Evolutionary conservation across 2,888 invertebrate species (phyloP).

Genomic region (Hymenopus coronatus): DNA sequence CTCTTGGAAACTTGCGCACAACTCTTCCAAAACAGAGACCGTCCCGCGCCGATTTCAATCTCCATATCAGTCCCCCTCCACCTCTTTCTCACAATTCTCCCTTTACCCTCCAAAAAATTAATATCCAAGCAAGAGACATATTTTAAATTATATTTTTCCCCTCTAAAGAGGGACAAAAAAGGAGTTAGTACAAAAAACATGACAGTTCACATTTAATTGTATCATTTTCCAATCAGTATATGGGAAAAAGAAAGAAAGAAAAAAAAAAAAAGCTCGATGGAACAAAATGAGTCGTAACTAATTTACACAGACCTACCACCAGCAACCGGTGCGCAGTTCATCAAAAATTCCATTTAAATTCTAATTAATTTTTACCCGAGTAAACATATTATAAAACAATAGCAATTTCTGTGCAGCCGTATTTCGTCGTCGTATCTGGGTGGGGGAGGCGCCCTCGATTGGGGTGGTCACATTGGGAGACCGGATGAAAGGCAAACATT

Average conservation of each 20-base stretch:
- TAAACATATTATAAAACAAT: conserved; percentile 20
- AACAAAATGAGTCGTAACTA: conserved; percentile 19
- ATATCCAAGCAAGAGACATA: conserved; percentile 17
- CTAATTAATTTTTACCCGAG: conserved; percentile 21
- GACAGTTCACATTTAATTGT: conserved; percentile 18
- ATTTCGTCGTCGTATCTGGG: not conserved
- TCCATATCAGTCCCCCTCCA: conserved; percentile 39
- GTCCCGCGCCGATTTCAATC: conserved; percentile 53
- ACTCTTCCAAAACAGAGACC: conserved; percentile 38
- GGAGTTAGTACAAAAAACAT: conserved; percentile 2
- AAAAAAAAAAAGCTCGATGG: conserved; percentile 9
- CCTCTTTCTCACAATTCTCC: not conserved
- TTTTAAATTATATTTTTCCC: conserved; percentile 15
- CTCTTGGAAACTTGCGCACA: conserved; percentile 43
- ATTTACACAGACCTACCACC: conserved; percentile 18
- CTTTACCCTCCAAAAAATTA: conserved; percentile 5
- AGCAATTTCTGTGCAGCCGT: conserved; percentile 9
- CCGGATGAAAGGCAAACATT: not conserved
- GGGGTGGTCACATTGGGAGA: not conserved
- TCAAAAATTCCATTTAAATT: conserved; percentile 22
- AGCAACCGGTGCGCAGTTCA: conserved; percentile 5
- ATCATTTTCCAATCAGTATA: conserved; percentile 21
- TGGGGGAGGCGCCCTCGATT: not conserved
- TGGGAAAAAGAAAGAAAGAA: not conserved
- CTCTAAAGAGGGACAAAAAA: not conserved